These are phyloP conservation scores for Drosophila sechellia DNA, from an alignment of 1,140 invertebrate species.

Conservation along the genomic window DNA sequence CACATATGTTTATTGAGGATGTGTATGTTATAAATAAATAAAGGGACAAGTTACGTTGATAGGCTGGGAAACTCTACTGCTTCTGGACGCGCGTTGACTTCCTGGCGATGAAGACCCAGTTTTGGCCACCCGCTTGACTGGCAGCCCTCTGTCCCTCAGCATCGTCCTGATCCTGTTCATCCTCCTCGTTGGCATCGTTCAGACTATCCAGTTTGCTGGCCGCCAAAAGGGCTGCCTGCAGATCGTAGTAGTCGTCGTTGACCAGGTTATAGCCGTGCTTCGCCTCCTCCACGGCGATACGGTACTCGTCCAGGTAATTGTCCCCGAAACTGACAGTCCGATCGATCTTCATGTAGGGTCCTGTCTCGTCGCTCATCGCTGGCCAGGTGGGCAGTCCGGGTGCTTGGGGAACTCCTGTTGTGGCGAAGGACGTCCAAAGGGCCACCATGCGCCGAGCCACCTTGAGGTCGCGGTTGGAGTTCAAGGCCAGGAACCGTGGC, in stretches of 20 bases:
- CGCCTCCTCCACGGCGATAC: constrained; percentile 61
- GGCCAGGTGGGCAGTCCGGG: constrained; percentile 65
- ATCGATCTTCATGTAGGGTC: constrained; percentile 76
- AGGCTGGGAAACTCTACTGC: not conserved
- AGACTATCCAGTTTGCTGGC: constrained; percentile 16
- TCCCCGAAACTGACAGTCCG: constrained; percentile 64
- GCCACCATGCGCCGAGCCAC: constrained; percentile 73
- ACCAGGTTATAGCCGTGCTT: constrained; percentile 69
- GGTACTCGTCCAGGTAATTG: constrained; percentile 78
- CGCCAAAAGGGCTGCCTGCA: constrained; percentile 49
- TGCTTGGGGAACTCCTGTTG: constrained; percentile 62
- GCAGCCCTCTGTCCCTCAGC: constrained; percentile 9
- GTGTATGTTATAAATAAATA: constrained; percentile 15
- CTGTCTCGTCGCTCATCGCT: constrained; percentile 70
- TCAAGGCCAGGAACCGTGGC: constrained; percentile 61
- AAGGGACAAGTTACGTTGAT: too few species aligned
- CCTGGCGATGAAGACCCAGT: constrained; percentile 68
- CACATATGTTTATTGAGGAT: not conserved
- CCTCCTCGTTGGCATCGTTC: constrained; percentile 2
- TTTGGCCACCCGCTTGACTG: constrained; percentile 57
- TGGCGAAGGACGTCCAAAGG: constrained; percentile 80
- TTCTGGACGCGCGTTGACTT: constrained; percentile 54
- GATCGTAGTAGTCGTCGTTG: constrained; percentile 77
- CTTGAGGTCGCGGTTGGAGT: constrained; percentile 73
- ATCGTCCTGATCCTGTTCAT: constrained; percentile 37